Base-by-base conservation (phyloP, 1,140 invertebrate species). In the Ceratoteleas bidentatus region DNA sequence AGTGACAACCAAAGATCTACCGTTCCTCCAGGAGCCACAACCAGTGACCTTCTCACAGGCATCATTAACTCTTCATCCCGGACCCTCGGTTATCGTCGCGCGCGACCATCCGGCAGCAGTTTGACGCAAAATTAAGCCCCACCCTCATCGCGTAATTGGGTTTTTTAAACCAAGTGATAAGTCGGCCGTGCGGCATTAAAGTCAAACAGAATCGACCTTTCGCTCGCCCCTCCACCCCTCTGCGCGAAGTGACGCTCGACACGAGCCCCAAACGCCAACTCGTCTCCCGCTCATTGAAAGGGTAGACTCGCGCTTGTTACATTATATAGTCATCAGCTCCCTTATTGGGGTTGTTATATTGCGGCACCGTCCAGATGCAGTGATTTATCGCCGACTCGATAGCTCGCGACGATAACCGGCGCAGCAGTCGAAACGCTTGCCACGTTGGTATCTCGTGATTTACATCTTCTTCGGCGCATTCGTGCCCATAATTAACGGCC, bases 311-410 rank as follows among this genome's bases (percentile, higher is more conserved):
- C 24, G 77, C 77, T 76, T 81, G 70, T 82, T 66, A 75, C 70
- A 86, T 88, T 88, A 88, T 87, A 86, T 73, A 88, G 84, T 87
- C 88, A 84, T 90, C 86, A 87, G 85, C 85, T 86, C 85, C 81
- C 85, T 88, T 84, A 85, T 81, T 81, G 84, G 84, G 68, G 77
- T 85, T 64, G 86, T 87, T 86, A 85, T 81, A 84, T 81, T 75
- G 77, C 61, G 68, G 54, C 54, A 38, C n/a, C 54, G 60, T 81
- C 79, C 77, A 82, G 81, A 86, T 80, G 81, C 76, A 79, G 70
- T 90, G 87, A 91, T 91, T 91, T 90, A 91, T 89, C 86, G 86
- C 85, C 76, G 79, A 72, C 50, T 78, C 81, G 89, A 91, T 90
- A 91, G 88, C 84, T 84, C 53, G 43, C 60, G 50, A 85, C 84